Percentiles rank a stretch among this genome's conserved stretches.
These are phyloP conservation scores for Melikaiella ostensackeni DNA, from an alignment of 2,888 invertebrate genomes.

Conservation along the genomic window DNA sequence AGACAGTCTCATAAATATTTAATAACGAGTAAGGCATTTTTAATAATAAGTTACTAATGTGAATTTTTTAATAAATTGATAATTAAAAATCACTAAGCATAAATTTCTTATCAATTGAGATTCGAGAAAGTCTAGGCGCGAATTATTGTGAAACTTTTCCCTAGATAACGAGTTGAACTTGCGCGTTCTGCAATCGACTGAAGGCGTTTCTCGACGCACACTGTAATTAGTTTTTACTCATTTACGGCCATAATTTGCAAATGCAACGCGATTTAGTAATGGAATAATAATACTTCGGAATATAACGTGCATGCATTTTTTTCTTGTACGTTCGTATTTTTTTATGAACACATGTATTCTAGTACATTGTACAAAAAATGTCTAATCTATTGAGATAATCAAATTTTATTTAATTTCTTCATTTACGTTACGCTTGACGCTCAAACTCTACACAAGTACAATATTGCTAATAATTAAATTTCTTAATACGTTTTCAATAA, in stretches of 20 bases:
- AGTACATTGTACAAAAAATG: constrained; percentile 47
- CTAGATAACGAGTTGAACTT: constrained; percentile 12
- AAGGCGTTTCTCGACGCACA: constrained; percentile 33
- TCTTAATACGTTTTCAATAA: constrained; percentile 59
- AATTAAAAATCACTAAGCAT: constrained; percentile 49
- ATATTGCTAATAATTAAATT: constrained; percentile 61
- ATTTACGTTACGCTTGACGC: constrained; percentile 45
- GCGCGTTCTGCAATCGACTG: constrained; percentile 34
- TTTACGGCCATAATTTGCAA: constrained; percentile 35
- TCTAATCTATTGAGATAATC: constrained; percentile 40
- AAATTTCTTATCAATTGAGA: constrained; percentile 39
- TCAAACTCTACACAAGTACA: constrained; percentile 49
- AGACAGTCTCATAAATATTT: constrained; percentile 70
- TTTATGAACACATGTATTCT: constrained; percentile 49
- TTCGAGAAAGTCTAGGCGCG: constrained; percentile 27
- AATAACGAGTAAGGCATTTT: constrained; percentile 75
- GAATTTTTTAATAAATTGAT: constrained; percentile 75
- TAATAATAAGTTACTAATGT: constrained; percentile 75
- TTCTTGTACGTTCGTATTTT: constrained; percentile 46
- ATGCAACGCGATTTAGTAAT: constrained; percentile 33
- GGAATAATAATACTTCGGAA: constrained; percentile 32
- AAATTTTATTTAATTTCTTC: constrained; percentile 39
- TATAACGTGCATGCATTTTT: constrained; percentile 19
- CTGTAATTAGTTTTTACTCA: constrained; percentile 38
- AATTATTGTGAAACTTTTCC: constrained; percentile 26